phyloP scores from a whole-genome alignment of 2,888 invertebrate genomes.

The Strigamia maritima region DNA sequence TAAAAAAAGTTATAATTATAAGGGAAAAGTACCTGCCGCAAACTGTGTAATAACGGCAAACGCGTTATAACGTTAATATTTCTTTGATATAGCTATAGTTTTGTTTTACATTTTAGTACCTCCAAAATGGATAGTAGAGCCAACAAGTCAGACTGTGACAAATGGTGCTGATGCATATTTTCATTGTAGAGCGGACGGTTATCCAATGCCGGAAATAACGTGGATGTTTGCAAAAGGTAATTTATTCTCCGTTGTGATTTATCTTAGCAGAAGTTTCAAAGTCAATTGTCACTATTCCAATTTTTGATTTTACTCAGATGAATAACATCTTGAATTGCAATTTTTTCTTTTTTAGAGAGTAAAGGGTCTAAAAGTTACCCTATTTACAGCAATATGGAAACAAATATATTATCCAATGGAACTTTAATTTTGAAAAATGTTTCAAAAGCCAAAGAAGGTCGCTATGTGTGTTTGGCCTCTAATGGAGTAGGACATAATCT shows the following conservation, averaged over 20 bases:
- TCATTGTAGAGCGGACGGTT: slow-evolving; percentile 26
- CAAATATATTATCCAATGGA: neutral
- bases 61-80: too few species aligned
- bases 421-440: neutral
- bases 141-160: slow-evolving; percentile 31
- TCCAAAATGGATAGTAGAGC: slow-evolving; percentile 40
- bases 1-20: too few species aligned
- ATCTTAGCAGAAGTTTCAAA: too few species aligned
- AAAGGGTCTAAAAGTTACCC: neutral
- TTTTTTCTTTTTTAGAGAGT: neutral
- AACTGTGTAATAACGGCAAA: too few species aligned
- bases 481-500: slow-evolving; percentile 28
- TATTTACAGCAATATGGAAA: neutral
- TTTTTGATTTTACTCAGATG: too few species aligned
- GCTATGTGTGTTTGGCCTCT: slow-evolving; percentile 21
- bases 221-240: neutral
- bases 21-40: too few species aligned
- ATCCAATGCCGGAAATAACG: neutral
- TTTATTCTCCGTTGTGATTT: too few species aligned
- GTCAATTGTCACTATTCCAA: too few species aligned
- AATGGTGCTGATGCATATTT: slow-evolving; percentile 18
- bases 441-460: neutral
- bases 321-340: too few species aligned
- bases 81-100: too few species aligned
- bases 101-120: slow-evolving; percentile 39